Base-by-base conservation (phyloP, 1,140 invertebrate species). In the Saxidomus purpurata region DNA sequence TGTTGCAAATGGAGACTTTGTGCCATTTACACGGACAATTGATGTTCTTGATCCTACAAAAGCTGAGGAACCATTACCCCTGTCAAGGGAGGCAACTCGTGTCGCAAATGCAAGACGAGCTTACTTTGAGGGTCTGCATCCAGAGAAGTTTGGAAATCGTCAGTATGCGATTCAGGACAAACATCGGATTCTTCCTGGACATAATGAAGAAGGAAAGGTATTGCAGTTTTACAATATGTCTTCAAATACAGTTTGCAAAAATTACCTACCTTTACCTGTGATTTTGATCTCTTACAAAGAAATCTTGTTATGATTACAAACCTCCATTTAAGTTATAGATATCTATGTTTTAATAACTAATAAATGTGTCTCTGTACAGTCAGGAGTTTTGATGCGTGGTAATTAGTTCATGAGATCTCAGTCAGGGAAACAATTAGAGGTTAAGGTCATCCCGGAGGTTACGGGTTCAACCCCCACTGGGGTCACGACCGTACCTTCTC, bases 1-100 rank as follows among this genome's bases (percentile, higher is more conserved):
- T 55, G 59, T 92, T 28, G 81, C 80, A 36, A 90, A 93, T 43
- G 90, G 87, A 40, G 94, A 95, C 25, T 96, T 95, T 92, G 90
- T 96, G 40, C 95, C 95, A 38, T 95, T 95, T 92, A 94, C 93
- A 40, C 89, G 95, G 69, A 96, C 94, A 36, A 92, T 92, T 71
- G 95, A 95, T 49, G 86, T 96, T 31, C 91, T 96, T 34, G 95
- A 96, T 87, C 95, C 95, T 19, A 88, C 92, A 8, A 89, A 92
- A 77, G 95, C 95, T 31, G 92, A 92, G 0, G 92, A 92, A 4
- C 95, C 95, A 4, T 52, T 96, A 43, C 95, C 92, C 0, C 67
- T 95, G 28, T 96, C 95, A 38, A 89, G 95, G 38, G 95, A 96
- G 86, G 89, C 92, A 80, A 94, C 94, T 28, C 86, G 87, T 22